Evolutionary conservation across 2,888 invertebrate species (phyloP).

Genomic region (Noctua fimbriata): DNA sequence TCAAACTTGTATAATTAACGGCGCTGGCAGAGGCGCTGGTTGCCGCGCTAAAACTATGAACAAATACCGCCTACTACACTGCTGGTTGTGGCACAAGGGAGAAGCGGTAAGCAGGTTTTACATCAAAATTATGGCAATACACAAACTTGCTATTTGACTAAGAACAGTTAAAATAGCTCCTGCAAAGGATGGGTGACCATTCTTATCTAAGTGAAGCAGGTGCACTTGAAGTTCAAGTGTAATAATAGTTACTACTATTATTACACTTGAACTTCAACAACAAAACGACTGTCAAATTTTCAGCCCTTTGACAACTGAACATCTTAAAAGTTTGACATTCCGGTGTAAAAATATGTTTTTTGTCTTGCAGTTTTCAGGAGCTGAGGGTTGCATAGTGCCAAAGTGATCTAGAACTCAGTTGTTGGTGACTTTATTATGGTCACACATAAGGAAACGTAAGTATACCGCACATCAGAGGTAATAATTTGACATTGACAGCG

Average conservation of each 20-base stretch:
- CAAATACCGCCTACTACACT: constrained; percentile 63
- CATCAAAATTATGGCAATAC: no score
- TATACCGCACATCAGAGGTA: not conserved
- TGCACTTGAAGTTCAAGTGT: no score
- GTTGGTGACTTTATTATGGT: not conserved
- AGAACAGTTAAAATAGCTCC: not conserved
- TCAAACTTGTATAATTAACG: constrained; percentile 70
- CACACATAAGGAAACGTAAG: not conserved
- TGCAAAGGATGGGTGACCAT: not conserved
- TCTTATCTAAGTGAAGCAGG: not conserved
- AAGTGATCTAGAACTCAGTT: not conserved
- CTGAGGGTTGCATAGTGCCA: not conserved
- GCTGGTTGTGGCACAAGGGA: not conserved
- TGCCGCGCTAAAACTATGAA: constrained; percentile 65
- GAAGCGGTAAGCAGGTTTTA: not conserved
- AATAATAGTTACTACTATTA: not conserved
- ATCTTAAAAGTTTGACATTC: not conserved
- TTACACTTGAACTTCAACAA: not conserved
- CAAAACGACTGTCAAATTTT: not conserved
- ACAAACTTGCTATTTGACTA: not conserved
- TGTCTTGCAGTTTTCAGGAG: not conserved
- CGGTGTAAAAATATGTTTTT: not conserved
- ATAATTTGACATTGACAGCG: not conserved
- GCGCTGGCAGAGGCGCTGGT: constrained; percentile 61
- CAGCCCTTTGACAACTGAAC: not conserved